These are phyloP conservation scores for Hylaeus anthracinus DNA, from an alignment of 1,140 invertebrate species.

Conservation along the genomic window DNA sequence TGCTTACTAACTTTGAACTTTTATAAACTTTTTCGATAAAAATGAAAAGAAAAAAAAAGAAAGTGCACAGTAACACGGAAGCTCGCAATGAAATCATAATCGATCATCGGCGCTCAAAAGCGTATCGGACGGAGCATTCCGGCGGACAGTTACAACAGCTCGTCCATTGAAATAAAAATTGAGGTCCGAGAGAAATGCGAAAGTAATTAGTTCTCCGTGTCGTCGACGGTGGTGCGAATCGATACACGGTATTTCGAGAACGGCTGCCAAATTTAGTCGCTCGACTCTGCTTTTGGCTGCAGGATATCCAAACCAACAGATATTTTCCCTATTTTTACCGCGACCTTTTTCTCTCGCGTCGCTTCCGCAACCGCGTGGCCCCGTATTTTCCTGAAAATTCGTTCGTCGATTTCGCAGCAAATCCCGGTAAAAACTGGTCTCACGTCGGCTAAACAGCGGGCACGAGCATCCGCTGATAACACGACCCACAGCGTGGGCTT, in stretches of 20 bases:
- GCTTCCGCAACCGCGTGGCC: background rate
- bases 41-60: background rate
- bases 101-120: slow-evolving; percentile 27
- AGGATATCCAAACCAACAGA: background rate
- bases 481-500: slow-evolving; percentile 18
- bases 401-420: slow-evolving; percentile 11
- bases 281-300: background rate
- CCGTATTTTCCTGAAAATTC: slow-evolving; percentile 1
- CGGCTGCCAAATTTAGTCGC: slow-evolving; percentile 13
- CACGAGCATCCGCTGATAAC: slow-evolving; percentile 26
- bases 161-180: slow-evolving; percentile 31
- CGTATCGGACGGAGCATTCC: background rate
- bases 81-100: slow-evolving; percentile 20
- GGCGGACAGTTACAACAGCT: slow-evolving; percentile 13
- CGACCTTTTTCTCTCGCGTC: background rate
- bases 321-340: slow-evolving; percentile 15
- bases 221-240: slow-evolving; percentile 17
- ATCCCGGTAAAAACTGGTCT: slow-evolving; percentile 39
- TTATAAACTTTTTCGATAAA: too few species aligned
- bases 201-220: slow-evolving; percentile 46
- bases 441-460: slow-evolving; percentile 7
- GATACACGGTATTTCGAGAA: slow-evolving; percentile 28
- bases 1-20: too few species aligned
- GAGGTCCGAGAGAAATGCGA: slow-evolving; percentile 28
- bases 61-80: slow-evolving; percentile 1